These are phyloP conservation scores for Hippopotamus amphibius DNA, from an alignment of 2,113 vertebrate species.

Conservation along the genomic window DNA sequence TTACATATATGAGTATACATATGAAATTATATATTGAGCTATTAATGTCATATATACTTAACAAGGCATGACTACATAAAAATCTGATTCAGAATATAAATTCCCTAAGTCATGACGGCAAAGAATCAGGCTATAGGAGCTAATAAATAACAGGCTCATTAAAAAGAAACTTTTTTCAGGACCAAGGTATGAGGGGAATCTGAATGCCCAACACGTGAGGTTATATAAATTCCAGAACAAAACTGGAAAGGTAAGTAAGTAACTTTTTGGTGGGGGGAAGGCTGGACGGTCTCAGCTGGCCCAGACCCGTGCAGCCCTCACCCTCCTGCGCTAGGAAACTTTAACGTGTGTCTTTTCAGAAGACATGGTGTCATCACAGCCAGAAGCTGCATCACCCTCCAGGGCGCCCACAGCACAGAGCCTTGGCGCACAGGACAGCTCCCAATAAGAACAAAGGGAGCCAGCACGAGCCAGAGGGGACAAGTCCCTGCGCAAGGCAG, in stretches of 20 bases:
- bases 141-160: background rate
- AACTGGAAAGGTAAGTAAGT: background rate
- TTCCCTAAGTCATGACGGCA: background rate
- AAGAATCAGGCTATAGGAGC: background rate
- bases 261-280: background rate
- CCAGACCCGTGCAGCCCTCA: background rate
- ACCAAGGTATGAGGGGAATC: background rate
- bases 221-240: background rate
- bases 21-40: background rate
- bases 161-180: background rate
- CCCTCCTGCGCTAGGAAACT: background rate
- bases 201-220: background rate
- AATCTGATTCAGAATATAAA: background rate
- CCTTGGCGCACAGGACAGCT: background rate
- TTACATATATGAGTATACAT: background rate
- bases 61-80: background rate
- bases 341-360: background rate
- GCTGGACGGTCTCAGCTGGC: no score
- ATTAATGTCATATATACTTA: background rate
- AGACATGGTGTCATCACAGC: background rate
- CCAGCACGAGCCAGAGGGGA: rapidly evolving
- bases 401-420: background rate
- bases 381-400: background rate
- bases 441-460: background rate
- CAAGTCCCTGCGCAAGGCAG: background rate